A percentile compares a stretch with the other conserved stretches of the same genome.
Conservation (phyloP, 23 tunicate genomes). For the Clavelina lepadiformis region DNA sequence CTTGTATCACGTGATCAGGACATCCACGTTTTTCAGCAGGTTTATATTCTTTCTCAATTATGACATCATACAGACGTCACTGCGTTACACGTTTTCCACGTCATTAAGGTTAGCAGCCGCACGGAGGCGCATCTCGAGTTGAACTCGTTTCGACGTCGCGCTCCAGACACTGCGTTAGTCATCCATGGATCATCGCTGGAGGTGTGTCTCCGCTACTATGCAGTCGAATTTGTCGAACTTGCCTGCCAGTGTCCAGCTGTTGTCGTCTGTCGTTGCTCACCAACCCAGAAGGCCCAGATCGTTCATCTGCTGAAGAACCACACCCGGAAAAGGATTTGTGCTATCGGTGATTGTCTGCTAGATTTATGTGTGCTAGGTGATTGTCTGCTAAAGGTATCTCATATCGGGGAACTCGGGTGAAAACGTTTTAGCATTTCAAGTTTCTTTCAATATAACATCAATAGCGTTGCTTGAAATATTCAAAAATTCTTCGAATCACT, state of each 20-base stretch:
- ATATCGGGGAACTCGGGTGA: too few relatives aligned
- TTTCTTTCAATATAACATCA: too few relatives aligned
- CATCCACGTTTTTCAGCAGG: constrained; percentile 66
- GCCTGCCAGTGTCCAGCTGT: constrained; percentile 93
- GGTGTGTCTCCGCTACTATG: constrained; percentile 60
- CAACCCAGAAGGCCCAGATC: constrained; percentile 89
- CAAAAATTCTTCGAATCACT: too few relatives aligned
- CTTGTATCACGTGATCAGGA: constrained; percentile 85
- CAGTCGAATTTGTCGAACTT: constrained; percentile 81
- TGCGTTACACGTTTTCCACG: too few relatives aligned
- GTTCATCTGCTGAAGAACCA: constrained; percentile 58
- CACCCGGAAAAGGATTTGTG: constrained; percentile 62
- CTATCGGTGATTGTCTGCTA: constrained; percentile 50
- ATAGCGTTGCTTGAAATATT: too few relatives aligned
- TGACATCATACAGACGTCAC: too few relatives aligned
- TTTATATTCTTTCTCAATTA: neutral
- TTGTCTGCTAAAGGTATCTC: neutral
- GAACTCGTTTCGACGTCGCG: constrained; percentile 80
- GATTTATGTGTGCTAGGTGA: neutral
- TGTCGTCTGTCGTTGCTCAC: constrained; percentile 87
- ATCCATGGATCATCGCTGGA: constrained; percentile 82
- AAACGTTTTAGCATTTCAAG: too few relatives aligned
- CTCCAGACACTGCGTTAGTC: constrained; percentile 73
- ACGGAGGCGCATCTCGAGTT: constrained; percentile 81
- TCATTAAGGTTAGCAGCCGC: constrained; percentile 60